Percentiles rank a stretch among this genome's conserved stretches.
Evolutionary conservation across 2,888 invertebrate species (phyloP).

Genomic region (Sarcophaga subvicina): DNA sequence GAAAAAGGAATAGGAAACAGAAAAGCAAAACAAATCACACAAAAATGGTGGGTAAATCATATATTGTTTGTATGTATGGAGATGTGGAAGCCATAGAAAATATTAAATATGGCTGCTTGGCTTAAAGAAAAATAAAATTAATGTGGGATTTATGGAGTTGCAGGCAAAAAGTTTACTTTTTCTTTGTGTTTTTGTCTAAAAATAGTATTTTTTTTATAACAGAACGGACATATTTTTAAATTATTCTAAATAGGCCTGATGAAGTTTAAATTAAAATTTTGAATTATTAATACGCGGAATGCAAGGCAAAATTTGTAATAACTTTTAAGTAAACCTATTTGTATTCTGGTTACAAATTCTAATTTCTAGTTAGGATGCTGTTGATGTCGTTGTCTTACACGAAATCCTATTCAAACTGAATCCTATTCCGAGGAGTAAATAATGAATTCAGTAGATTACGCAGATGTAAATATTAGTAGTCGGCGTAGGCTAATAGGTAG

Average conservation of each 20-base stretch:
- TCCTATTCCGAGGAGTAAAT: no score
- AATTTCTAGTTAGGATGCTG: no score
- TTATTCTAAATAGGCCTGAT: conserved; percentile 1
- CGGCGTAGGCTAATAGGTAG: no score
- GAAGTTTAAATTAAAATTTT: no score
- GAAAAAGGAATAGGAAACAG: neutral
- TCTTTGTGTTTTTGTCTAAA: neutral
- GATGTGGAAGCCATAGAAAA: conserved; percentile 13
- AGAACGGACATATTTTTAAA: neutral
- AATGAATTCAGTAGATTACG: no score
- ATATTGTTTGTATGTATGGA: neutral
- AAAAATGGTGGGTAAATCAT: conserved; percentile 51
- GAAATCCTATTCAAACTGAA: no score
- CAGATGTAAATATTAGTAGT: no score
- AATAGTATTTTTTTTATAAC: neutral
- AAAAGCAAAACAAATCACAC: neutral
- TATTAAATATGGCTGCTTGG: conserved; percentile 52
- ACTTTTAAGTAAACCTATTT: no score
- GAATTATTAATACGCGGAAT: no score
- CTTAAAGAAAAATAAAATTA: neutral
- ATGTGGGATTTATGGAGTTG: neutral
- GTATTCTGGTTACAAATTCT: no score
- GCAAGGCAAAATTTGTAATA: no score
- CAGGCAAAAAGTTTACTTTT: neutral
- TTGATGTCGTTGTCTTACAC: no score